A percentile compares a stretch with the other conserved stretches of the same genome.
Evolutionary conservation across 2,888 invertebrate species (phyloP).

Genomic region (Apamea crenata): DNA sequence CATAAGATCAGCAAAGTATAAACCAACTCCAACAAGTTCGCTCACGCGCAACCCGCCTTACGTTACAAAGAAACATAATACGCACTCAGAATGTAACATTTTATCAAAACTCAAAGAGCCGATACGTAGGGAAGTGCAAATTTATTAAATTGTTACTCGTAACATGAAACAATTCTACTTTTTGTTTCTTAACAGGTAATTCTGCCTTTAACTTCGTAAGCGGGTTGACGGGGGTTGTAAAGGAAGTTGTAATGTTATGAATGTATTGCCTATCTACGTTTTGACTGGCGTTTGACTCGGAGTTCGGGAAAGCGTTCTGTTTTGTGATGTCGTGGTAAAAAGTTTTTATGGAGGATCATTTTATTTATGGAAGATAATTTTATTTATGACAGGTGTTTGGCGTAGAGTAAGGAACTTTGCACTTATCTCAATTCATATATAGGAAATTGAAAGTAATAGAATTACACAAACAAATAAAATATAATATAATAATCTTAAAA

Average conservation of each 20-base stretch:
- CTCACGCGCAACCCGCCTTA: conserved; percentile 24
- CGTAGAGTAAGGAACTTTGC: conserved; percentile 1
- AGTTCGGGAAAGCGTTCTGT: background rate
- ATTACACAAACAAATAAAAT: conserved; percentile 3
- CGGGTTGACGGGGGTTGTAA: conserved; percentile 21
- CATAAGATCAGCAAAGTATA: background rate
- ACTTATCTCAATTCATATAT: background rate
- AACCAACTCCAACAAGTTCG: background rate
- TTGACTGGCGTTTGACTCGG: conserved; percentile 3
- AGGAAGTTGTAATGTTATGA: conserved; percentile 38
- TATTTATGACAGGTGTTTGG: conserved; percentile 30
- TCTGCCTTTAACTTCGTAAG: conserved; percentile 33
- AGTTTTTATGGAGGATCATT: conserved; percentile 19
- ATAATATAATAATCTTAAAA: background rate
- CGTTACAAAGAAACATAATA: conserved; percentile 14
- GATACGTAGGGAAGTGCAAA: conserved; percentile 40
- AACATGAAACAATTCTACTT: conserved; percentile 56
- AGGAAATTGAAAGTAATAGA: background rate
- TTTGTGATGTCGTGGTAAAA: background rate
- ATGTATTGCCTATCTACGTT: conserved; percentile 27
- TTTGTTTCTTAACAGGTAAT: conserved; percentile 36
- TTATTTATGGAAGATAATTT: conserved; percentile 19
- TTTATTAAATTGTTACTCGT: conserved; percentile 46
- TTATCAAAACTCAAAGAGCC: conserved; percentile 49
- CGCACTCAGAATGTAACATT: conserved; percentile 22